Evolutionary conservation across 2,113 vertebrate genomes (phyloP), one percentile per base, ranked within the genome.

Genomic region (Dendropsophus ebraccatus): DNA sequence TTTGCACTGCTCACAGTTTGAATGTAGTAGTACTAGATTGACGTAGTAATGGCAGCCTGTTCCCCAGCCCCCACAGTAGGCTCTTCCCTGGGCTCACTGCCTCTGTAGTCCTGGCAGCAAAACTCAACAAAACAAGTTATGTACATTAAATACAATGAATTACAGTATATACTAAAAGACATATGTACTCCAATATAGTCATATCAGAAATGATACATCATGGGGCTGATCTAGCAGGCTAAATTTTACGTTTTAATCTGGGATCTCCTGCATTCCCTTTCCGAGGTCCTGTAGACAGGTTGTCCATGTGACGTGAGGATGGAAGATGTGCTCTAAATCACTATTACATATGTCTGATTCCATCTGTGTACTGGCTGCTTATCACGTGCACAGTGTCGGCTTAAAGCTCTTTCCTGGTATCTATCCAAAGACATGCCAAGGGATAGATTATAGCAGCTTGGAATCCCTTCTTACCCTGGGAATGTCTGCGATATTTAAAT

Each of bases 401-500:
- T 49, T 47, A 25, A 47, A 49, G 6, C 41, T 21, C 21, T n/a
- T 74, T 74, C 72, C 49, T 74, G 72, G 41, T 74, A 30, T 74
- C 72, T 25, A 45, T 74, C 72, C 72, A 74, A 74, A 47, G 4
- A 49, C 41, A 49, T 25, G 21, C 41, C 23, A 2, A 37, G 69
- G 72, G 72, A 49, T 30, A 47, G 72, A 74, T 49, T 54, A 54
- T 54, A 54, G 50, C 17, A 54, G 11, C 32, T 74, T 74, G 72
- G 72, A 74, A 74, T 74, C 23, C 45, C 11, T 47, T 23, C 4
- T 19, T 47, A 25, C 41, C 21, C 17, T 25, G 23, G 41, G 19
- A 74, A 74, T 49, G 72, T 54, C 72, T 74, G 11, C 45, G 12
- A 74, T 74, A 74, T 74, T 49, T 30, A 49, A 5, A 74, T 74